phyloP scores from a whole-genome alignment of 2,113 vertebrate genomes.

The Forbesichthys agassizii region DNA sequence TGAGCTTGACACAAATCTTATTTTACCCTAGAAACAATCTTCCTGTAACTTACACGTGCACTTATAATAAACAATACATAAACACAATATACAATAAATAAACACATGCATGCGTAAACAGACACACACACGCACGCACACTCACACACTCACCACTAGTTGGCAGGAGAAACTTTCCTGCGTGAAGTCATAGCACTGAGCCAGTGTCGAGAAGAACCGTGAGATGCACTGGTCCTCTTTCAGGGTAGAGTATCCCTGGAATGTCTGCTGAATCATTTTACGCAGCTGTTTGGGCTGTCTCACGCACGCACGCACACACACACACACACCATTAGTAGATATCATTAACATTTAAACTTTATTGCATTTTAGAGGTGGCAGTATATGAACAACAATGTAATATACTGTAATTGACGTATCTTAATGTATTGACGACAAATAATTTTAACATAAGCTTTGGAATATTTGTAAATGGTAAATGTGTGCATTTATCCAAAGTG shows the following conservation, averaged over 20 bases:
- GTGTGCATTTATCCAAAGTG: no score
- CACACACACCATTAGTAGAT: constrained; percentile 6
- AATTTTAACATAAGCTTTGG: no score
- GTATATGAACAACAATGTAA: no score
- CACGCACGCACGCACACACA: not conserved
- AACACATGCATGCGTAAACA: not conserved
- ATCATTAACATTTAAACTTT: no score
- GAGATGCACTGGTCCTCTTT: constrained; percentile 65
- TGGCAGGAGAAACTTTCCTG: constrained; percentile 66
- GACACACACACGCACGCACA: constrained; percentile 13
- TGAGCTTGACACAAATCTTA: not conserved
- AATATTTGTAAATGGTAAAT: no score
- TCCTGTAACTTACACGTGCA: not conserved
- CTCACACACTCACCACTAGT: constrained; percentile 50
- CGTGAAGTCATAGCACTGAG: constrained; percentile 63
- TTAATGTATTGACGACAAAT: no score
- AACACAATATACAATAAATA: not conserved
- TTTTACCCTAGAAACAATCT: not conserved
- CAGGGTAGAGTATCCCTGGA: constrained; percentile 67
- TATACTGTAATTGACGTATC: no score
- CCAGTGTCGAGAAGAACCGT: constrained; percentile 62
- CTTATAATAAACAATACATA: not conserved
- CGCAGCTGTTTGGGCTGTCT: constrained; percentile 63
- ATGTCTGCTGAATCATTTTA: constrained; percentile 67
- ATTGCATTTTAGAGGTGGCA: no score